Conservation (phyloP, 2,113 vertebrate species). For the Vidua macroura region DNA sequence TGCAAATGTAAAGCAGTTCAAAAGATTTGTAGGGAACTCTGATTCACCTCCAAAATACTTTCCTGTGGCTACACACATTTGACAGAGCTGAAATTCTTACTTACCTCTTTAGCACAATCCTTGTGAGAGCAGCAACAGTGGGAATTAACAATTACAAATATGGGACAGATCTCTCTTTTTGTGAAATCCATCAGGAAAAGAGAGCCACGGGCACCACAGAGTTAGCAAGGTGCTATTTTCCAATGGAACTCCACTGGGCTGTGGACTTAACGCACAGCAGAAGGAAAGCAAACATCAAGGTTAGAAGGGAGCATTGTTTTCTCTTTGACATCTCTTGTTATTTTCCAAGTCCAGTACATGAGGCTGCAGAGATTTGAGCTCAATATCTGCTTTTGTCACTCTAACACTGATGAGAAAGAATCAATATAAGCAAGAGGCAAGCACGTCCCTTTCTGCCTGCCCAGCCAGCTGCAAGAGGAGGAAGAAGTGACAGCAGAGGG, state of each 20-base stretch:
- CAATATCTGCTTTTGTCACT: background rate
- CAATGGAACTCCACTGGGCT: background rate
- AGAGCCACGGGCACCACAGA: background rate
- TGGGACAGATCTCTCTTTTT: slow-evolving; percentile 76
- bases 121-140: slow-evolving; percentile 77
- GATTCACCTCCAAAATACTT: background rate
- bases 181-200: slow-evolving; percentile 75
- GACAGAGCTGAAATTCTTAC: slow-evolving; percentile 45
- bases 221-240: background rate
- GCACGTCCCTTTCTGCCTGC: background rate
- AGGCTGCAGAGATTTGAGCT: slow-evolving; percentile 8
- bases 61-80: background rate
- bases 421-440: background rate
- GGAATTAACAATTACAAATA: slow-evolving; percentile 80
- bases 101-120: slow-evolving; percentile 76
- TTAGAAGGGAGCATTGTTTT: slow-evolving; percentile 46
- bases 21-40: background rate
- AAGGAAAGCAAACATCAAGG: slow-evolving; percentile 64
- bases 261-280: slow-evolving; percentile 69
- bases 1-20: background rate
- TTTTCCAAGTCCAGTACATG: slow-evolving; percentile 46
- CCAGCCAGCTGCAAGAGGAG: background rate
- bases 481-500: background rate
- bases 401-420: background rate
- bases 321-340: slow-evolving; percentile 10